These are phyloP conservation scores for Pygocentrus nattereri DNA, from an alignment of 2,797 vertebrate species.

Conservation along the genomic window DNA sequence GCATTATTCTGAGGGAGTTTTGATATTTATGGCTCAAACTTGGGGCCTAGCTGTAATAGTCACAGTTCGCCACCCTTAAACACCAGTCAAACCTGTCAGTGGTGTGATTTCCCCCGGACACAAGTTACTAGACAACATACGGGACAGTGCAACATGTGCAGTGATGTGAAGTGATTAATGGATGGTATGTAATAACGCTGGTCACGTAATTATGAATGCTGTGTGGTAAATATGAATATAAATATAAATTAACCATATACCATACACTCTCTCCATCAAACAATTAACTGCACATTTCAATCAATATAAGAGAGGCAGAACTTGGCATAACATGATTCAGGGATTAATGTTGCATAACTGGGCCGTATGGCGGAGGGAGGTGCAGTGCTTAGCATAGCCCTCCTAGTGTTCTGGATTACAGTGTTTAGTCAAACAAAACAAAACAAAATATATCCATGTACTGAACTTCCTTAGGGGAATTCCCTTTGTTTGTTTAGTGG, in stretches of 20 bases:
- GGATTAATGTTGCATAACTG: conserved; percentile 43
- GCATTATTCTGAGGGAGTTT: no score
- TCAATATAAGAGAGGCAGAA: neutral
- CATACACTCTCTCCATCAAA: neutral
- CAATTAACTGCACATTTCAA: conserved; percentile 10
- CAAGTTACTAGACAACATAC: no score
- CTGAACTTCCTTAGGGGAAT: conserved; percentile 63
- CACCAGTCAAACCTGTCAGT: no score
- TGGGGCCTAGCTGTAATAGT: no score
- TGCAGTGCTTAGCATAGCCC: neutral
- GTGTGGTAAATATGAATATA: neutral
- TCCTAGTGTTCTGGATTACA: conserved; percentile 13
- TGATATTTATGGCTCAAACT: no score
- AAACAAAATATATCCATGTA: conserved; percentile 57
- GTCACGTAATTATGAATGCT: neutral
- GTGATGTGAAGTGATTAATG: neutral
- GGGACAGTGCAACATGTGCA: neutral
- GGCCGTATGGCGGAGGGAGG: conserved; percentile 6
- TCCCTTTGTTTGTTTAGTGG: conserved; percentile 61
- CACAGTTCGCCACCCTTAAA: no score
- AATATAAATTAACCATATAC: no score
- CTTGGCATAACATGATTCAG: conserved; percentile 13
- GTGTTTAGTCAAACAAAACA: conserved; percentile 45
- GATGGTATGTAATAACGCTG: neutral
- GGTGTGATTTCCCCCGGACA: no score